Evolutionary conservation across 92 coral and sea anemone species (phyloP).

Genomic region (Siderastrea siderea): DNA sequence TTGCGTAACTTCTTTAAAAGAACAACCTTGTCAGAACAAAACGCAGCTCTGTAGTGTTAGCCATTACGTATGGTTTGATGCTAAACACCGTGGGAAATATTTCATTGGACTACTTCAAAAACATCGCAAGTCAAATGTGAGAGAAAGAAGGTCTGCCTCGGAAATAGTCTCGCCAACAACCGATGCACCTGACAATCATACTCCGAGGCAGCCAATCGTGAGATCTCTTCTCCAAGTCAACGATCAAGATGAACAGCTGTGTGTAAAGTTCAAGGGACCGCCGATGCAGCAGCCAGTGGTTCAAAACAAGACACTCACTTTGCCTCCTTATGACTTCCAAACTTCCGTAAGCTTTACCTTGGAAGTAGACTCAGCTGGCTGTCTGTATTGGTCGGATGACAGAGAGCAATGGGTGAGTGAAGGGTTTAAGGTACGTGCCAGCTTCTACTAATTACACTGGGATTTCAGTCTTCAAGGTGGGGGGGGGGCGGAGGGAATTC

Average conservation of each 20-base stretch:
- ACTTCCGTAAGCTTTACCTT: slow-evolving; percentile 38
- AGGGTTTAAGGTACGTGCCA: slow-evolving; percentile 1
- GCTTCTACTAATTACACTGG: no score
- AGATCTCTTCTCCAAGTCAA: not conserved
- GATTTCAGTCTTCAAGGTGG: no score
- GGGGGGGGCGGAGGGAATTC: no score
- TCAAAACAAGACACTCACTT: no score
- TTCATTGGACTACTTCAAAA: slow-evolving; percentile 10
- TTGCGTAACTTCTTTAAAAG: not conserved
- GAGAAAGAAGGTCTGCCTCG: not conserved
- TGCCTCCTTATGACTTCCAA: slow-evolving; percentile 42
- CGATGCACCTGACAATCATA: not conserved
- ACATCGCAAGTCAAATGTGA: no score
- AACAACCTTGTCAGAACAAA: not conserved
- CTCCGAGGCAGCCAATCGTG: not conserved
- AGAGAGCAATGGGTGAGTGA: slow-evolving; percentile 38
- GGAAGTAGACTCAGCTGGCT: slow-evolving; percentile 5
- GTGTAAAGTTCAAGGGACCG: no score
- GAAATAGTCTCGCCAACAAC: not conserved
- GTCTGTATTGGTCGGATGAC: slow-evolving; percentile 17
- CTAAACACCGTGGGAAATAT: slow-evolving; percentile 18
- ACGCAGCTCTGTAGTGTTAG: not conserved
- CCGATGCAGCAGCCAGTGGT: no score
- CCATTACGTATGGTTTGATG: slow-evolving; percentile 17
- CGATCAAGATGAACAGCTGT: not conserved